These are phyloP conservation scores for Staurois parvus DNA, from an alignment of 2,797 vertebrate species.

Conservation along the genomic window DNA sequence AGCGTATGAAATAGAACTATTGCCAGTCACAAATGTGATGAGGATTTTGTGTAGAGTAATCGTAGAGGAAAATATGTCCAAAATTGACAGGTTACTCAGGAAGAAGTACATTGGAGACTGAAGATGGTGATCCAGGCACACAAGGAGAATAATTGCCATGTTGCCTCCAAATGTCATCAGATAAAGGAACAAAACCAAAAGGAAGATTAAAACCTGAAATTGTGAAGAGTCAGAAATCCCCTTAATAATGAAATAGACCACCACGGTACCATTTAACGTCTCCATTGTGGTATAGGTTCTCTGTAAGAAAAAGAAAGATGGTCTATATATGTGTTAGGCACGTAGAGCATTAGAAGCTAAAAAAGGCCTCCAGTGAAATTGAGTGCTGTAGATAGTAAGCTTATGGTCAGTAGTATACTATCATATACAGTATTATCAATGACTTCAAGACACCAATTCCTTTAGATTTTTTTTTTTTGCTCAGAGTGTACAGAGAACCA, in stretches of 20 bases:
- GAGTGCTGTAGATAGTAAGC: too few relatives aligned
- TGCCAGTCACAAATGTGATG: not conserved
- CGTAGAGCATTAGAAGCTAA: too few relatives aligned
- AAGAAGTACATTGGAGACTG: conserved; percentile 53
- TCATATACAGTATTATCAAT: too few relatives aligned
- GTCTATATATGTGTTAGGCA: too few relatives aligned
- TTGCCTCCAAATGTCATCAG: conserved; percentile 38
- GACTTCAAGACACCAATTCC: too few relatives aligned
- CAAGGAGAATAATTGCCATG: conserved; percentile 39
- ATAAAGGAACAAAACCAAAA: conserved; percentile 29
- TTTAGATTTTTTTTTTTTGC: too few relatives aligned
- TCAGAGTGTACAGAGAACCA: too few relatives aligned
- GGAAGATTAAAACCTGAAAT: conserved; percentile 12
- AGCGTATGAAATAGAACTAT: not conserved
- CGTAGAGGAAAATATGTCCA: conserved; percentile 13
- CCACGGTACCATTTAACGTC: not conserved
- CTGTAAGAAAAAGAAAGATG: too few relatives aligned
- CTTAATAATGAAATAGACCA: conserved; percentile 26
- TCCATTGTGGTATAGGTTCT: conserved; percentile 5
- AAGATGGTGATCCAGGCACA: conserved; percentile 22
- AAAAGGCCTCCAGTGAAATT: too few relatives aligned
- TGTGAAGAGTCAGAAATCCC: conserved; percentile 7
- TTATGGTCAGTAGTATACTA: too few relatives aligned
- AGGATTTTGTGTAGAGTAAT: conserved; percentile 28
- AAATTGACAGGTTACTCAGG: conserved; percentile 12